phyloP scores from a whole-genome alignment of 2,888 invertebrate species.

The Halocaridina rubra region DNA sequence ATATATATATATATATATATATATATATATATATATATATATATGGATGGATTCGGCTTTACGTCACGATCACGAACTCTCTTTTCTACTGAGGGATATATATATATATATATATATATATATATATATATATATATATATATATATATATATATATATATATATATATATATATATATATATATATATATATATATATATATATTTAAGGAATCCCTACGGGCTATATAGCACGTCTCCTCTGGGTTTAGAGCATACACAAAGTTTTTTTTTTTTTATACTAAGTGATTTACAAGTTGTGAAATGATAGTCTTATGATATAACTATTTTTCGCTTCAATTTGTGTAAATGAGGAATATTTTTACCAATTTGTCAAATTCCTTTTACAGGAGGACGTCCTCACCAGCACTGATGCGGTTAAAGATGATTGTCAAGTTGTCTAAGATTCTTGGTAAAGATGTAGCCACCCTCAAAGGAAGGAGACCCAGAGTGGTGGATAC shows the following conservation, averaged over 20 bases:
- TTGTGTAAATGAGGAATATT: too few species aligned
- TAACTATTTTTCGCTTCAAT: too few species aligned
- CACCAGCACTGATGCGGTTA: not conserved
- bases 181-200: not conserved
- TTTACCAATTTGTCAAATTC: not conserved
- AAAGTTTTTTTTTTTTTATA: too few species aligned
- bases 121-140: not conserved
- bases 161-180: not conserved
- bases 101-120: not conserved
- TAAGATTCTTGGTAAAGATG: not conserved
- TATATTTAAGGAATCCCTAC: too few species aligned
- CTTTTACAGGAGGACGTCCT: too few species aligned
- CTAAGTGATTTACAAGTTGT: too few species aligned
- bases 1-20: not conserved
- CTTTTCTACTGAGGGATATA: too few species aligned
- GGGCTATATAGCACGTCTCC: too few species aligned
- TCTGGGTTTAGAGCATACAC: too few species aligned
- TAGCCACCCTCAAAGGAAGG: not conserved
- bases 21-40: not conserved
- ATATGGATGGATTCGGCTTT: not conserved
- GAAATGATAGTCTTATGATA: too few species aligned
- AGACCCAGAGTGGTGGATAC: constrained; percentile 19
- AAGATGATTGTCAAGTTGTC: constrained; percentile 28
- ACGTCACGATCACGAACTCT: too few species aligned
- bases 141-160: not conserved